Conservation (phyloP, 2,888 invertebrate genomes). For the Troides helena region DNA sequence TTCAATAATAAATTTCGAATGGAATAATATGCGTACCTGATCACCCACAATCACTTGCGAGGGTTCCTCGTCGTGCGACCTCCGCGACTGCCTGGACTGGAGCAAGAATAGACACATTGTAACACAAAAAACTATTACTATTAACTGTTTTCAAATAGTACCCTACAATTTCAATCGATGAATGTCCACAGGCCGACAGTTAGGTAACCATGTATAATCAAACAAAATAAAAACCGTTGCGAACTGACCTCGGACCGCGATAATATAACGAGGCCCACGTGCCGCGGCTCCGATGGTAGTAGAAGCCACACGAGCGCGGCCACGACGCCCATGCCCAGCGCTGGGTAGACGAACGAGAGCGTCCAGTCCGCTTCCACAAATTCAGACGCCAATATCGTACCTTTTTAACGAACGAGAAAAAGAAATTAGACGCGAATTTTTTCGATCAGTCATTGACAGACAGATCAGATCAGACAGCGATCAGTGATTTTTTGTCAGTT, state of each 20-base stretch:
- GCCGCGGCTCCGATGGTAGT: slow-evolving; percentile 89
- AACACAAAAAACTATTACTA: not conserved
- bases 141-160: too few species aligned
- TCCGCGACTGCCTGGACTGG: slow-evolving; percentile 53
- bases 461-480: too few species aligned
- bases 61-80: slow-evolving; percentile 66
- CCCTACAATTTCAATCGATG: too few species aligned
- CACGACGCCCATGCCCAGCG: slow-evolving; percentile 84
- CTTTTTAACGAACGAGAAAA: slow-evolving; percentile 43
- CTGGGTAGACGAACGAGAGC: slow-evolving; percentile 94
- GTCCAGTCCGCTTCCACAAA: slow-evolving; percentile 95
- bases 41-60: slow-evolving; percentile 79
- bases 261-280: slow-evolving; percentile 81
- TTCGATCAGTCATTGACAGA: too few species aligned
- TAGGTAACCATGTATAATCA: too few species aligned
- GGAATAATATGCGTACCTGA: slow-evolving; percentile 64
- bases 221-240: too few species aligned
- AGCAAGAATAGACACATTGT: slow-evolving; percentile 8
- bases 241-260: slow-evolving; percentile 46
- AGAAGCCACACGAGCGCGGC: slow-evolving; percentile 90
- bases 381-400: slow-evolving; percentile 90
- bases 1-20: too few species aligned
- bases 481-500: too few species aligned
- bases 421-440: too few species aligned
- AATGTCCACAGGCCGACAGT: too few species aligned